A percentile compares a stretch with the other conserved stretches of the same genome.
phyloP scores from a whole-genome alignment of 2,888 invertebrate genomes.

The Nudaria mundana region DNA sequence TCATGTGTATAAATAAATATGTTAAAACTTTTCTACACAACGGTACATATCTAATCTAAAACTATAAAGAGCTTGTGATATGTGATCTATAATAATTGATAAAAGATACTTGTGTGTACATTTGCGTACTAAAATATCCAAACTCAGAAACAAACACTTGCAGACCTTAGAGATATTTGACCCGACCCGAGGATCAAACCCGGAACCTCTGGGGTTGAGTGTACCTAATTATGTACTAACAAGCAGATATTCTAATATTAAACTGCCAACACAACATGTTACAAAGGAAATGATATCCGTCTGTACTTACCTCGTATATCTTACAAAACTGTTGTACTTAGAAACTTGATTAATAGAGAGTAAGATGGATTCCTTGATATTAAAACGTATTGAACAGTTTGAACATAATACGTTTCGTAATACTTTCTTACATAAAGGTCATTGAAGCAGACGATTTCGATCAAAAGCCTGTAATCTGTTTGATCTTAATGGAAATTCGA shows the following conservation, averaged over 20 bases:
- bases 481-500: conserved; percentile 22
- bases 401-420: conserved; percentile 16
- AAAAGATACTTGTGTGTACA: too few species aligned
- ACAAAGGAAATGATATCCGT: conserved; percentile 14
- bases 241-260: conserved; percentile 1
- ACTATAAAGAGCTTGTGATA: too few species aligned
- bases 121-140: too few species aligned
- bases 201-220: too few species aligned
- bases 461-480: conserved; percentile 34
- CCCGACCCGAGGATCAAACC: too few species aligned
- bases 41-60: too few species aligned
- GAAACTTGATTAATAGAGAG: conserved; percentile 24
- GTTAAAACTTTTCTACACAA: too few species aligned
- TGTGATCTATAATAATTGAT: too few species aligned
- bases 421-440: conserved; percentile 18
- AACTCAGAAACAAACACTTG: too few species aligned
- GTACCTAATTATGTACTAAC: conserved; percentile 1
- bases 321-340: conserved; percentile 15
- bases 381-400: conserved; percentile 22
- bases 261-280: conserved; percentile 5
- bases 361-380: conserved; percentile 24
- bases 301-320: conserved; percentile 20
- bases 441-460: conserved; percentile 24
- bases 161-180: too few species aligned
- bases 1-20: too few species aligned